Evolutionary conservation across 1,140 invertebrate species (phyloP).

Genomic region (Elysia chlorotica): DNA sequence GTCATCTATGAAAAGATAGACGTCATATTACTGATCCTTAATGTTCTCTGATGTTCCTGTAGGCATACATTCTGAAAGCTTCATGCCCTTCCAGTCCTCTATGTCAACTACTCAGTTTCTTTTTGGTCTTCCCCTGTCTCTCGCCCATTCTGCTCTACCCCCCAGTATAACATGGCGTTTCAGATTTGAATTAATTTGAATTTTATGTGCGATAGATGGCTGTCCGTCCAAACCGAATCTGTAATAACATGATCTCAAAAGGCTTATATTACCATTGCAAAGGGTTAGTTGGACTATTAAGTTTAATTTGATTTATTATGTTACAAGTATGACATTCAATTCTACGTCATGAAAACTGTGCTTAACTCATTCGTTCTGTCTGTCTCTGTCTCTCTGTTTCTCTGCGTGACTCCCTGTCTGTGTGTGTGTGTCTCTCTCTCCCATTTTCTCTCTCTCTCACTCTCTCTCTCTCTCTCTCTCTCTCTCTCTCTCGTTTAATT

Average conservation of each 20-base stretch:
- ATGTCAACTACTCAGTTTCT: too few relatives aligned
- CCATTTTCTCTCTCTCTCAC: not conserved
- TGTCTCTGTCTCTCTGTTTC: not conserved
- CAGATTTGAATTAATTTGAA: not conserved
- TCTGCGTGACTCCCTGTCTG: not conserved
- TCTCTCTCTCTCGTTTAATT: not conserved
- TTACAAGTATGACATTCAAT: not conserved
- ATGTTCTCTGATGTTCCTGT: not conserved
- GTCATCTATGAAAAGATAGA: not conserved
- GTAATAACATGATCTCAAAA: not conserved
- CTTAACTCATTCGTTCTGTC: not conserved
- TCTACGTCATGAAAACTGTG: not conserved
- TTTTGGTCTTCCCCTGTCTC: too few relatives aligned
- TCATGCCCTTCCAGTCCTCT: too few relatives aligned
- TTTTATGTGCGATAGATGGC: too few relatives aligned
- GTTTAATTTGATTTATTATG: too few relatives aligned
- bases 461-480: constrained; percentile 4
- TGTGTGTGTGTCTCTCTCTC: not conserved
- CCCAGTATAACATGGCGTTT: not conserved
- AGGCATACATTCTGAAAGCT: not conserved
- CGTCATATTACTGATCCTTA: not conserved
- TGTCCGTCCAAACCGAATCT: not conserved
- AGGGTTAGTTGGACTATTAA: not conserved
- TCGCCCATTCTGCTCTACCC: too few relatives aligned
- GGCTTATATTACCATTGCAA: not conserved